Conservation (phyloP, 1,140 invertebrate genomes). For the Goniozus legneri region DNA sequence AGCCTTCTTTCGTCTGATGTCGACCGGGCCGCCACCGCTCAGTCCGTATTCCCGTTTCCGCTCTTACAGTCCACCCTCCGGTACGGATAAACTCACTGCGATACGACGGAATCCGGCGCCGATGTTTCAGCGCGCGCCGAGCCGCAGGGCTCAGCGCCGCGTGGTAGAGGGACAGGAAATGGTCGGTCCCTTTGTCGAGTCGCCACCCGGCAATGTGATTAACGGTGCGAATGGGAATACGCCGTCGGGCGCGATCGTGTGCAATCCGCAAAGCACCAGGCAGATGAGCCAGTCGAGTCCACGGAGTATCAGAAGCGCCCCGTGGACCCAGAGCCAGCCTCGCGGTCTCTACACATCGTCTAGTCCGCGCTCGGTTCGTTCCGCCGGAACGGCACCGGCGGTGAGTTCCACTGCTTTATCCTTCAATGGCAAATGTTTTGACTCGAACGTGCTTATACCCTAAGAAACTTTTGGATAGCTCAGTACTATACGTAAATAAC, state of each 20-base stretch:
- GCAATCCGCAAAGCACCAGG: slow-evolving; percentile 25
- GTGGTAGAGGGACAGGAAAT: slow-evolving; percentile 65
- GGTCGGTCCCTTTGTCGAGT: slow-evolving; percentile 48
- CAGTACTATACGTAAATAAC: too few species aligned
- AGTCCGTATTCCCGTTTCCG: slow-evolving; percentile 63
- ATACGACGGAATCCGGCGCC: slow-evolving; percentile 69
- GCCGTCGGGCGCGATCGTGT: slow-evolving; percentile 15
- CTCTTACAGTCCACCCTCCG: slow-evolving; percentile 59
- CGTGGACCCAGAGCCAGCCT: slow-evolving; percentile 68
- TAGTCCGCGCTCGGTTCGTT: slow-evolving; percentile 66
- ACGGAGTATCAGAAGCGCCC: slow-evolving; percentile 76
- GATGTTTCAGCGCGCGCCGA: slow-evolving; percentile 83
- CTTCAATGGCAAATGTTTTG: not conserved
- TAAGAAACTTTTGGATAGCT: too few species aligned
- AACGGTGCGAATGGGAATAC: slow-evolving; percentile 16
- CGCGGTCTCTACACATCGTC: slow-evolving; percentile 70
- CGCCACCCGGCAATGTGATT: slow-evolving; percentile 20
- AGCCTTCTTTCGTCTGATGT: slow-evolving; percentile 91
- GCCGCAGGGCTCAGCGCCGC: slow-evolving; percentile 76
- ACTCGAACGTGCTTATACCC: too few species aligned
- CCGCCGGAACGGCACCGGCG: slow-evolving; percentile 51
- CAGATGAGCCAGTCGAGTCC: slow-evolving; percentile 46
- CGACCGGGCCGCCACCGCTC: slow-evolving; percentile 48
- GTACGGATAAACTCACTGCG: slow-evolving; percentile 54
- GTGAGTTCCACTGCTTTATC: slow-evolving; percentile 27